Conservation (phyloP, 2,113 vertebrate genomes). For the Trinectes maculatus region DNA sequence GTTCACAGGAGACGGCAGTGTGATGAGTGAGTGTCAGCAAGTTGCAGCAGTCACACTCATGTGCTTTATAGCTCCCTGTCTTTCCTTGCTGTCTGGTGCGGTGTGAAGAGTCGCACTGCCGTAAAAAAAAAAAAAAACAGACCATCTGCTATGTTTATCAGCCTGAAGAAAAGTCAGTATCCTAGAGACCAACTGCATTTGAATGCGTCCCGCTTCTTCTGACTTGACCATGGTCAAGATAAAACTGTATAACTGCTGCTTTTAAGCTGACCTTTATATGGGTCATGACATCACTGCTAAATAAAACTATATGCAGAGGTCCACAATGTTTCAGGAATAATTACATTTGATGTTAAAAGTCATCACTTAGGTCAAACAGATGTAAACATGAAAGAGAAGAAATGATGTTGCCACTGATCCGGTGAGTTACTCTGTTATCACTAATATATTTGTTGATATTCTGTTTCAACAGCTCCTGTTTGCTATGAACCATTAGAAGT, state of each 20-base stretch:
- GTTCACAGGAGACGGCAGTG: conserved; percentile 25
- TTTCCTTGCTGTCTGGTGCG: conserved; percentile 17
- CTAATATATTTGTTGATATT: too few relatives aligned
- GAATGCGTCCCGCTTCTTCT: not conserved
- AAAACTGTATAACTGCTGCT: not conserved
- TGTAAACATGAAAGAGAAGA: too few relatives aligned
- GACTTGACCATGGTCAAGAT: not conserved
- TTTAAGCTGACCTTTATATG: not conserved
- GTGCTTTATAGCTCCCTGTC: conserved; percentile 13
- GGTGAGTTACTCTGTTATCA: too few relatives aligned
- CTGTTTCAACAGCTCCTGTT: too few relatives aligned
- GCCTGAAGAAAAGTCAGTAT: conserved; percentile 14
- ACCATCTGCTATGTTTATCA: conserved; percentile 36
- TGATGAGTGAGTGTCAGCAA: conserved; percentile 15
- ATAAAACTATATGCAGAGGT: not conserved
- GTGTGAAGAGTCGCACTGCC: conserved; percentile 4
- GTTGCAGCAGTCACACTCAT: conserved; percentile 17
- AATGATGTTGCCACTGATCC: too few relatives aligned
- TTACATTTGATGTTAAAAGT: too few relatives aligned
- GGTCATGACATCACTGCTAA: not conserved
- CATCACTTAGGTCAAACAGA: too few relatives aligned
- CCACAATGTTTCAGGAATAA: too few relatives aligned
- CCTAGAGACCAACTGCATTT: not conserved
- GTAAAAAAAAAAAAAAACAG: conserved; percentile 22
- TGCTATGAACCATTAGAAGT: too few relatives aligned